phyloP scores from a whole-genome alignment of 1,140 invertebrate species.

The Campoletis sonorensis region DNA sequence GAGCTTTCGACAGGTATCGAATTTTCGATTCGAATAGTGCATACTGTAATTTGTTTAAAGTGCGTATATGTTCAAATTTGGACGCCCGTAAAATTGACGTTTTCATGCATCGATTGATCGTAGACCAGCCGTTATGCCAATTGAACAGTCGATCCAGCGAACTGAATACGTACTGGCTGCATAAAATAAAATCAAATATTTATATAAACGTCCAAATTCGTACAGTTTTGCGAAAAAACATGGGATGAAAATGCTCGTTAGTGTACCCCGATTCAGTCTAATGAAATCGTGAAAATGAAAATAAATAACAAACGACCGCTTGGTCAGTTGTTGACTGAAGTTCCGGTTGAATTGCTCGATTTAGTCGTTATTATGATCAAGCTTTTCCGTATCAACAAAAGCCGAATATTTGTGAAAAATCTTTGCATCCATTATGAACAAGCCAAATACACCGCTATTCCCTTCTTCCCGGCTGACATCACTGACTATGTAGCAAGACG shows the following conservation, averaged over 20 bases:
- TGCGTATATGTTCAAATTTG: not conserved
- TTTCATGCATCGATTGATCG: constrained; percentile 20
- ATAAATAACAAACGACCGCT: constrained; percentile 22
- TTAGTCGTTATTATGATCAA: not conserved
- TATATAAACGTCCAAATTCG: not conserved
- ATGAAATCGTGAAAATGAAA: constrained; percentile 29
- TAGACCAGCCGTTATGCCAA: not conserved
- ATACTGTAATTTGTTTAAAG: not conserved
- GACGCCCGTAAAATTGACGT: not conserved
- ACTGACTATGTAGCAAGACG: no score
- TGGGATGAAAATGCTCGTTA: not conserved
- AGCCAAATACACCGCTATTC: not conserved
- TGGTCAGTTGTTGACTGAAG: constrained; percentile 28
- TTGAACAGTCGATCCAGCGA: not conserved
- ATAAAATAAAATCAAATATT: constrained; percentile 42
- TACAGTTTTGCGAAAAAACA: not conserved
- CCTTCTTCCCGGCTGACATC: not conserved
- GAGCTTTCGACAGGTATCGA: not conserved
- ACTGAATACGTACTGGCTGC: not conserved
- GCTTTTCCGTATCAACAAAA: not conserved
- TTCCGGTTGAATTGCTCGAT: constrained; percentile 29
- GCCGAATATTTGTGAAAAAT: not conserved
- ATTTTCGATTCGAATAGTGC: not conserved
- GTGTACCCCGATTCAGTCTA: not conserved
- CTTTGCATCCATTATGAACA: not conserved